These are phyloP conservation scores for Lasaia peninsularis DNA, from an alignment of 1,140 invertebrate species.

Conservation along the genomic window DNA sequence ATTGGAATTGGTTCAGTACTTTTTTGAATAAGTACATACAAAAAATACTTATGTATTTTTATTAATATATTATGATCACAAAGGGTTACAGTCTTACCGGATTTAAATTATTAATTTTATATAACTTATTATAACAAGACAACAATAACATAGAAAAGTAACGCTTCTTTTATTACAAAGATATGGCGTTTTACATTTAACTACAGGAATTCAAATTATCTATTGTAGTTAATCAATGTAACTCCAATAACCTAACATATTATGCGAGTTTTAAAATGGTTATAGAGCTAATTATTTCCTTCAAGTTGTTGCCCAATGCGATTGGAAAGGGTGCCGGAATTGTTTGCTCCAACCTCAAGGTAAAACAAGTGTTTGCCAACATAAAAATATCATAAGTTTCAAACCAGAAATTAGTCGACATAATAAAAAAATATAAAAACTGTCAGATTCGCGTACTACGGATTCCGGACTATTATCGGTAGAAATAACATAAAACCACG, in stretches of 20 bases:
- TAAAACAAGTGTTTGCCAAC: conserved; percentile 6
- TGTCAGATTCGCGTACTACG: no score
- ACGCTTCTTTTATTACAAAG: no score
- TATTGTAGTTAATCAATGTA: not conserved
- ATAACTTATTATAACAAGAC: not conserved
- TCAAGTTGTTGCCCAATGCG: conserved; percentile 45
- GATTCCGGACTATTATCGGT: no score
- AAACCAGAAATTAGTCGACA: not conserved
- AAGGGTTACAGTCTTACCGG: no score
- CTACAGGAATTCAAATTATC: not conserved
- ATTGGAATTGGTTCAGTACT: no score
- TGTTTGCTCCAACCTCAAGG: conserved; percentile 43
- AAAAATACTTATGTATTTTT: no score
- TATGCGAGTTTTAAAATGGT: not conserved
- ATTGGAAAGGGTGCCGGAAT: conserved; percentile 65
- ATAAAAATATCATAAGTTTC: conserved; percentile 9
- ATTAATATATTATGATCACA: no score
- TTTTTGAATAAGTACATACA: no score
- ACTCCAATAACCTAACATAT: not conserved
- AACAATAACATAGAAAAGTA: not conserved
- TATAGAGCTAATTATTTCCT: conserved; percentile 32
- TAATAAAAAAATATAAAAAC: not conserved
- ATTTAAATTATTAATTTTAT: no score
- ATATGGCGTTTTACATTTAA: no score
- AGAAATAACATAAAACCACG: no score